Percentiles rank a stretch among this genome's conserved stretches.
Conservation (phyloP, 2,113 vertebrate species). For the Nibea coibor region DNA sequence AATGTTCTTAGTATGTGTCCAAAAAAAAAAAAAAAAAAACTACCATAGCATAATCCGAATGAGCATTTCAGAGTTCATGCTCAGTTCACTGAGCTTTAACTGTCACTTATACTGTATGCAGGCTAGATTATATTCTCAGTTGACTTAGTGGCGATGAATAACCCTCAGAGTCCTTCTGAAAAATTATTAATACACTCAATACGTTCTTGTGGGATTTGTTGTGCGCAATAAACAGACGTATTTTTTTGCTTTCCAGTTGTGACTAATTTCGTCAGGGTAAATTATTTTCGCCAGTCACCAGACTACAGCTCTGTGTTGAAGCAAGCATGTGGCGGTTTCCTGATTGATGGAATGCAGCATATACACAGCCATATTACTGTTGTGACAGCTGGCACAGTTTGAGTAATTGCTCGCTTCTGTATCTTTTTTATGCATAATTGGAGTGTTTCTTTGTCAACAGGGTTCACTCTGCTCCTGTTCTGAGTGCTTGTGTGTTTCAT, state of each 20-base stretch:
- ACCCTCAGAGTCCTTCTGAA: neutral
- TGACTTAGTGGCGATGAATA: neutral
- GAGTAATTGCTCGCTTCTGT: conserved; percentile 69
- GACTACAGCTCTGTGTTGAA: conserved; percentile 17
- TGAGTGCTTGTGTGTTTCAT: neutral
- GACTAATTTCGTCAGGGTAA: conserved; percentile 23
- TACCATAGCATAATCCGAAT: neutral
- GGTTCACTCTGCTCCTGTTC: conserved; percentile 37
- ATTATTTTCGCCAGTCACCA: conserved; percentile 46
- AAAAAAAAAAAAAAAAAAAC: too few relatives aligned
- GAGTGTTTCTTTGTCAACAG: conserved; percentile 61
- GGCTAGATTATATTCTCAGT: neutral
- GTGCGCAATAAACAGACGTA: conserved; percentile 23
- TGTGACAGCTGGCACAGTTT: conserved; percentile 71
- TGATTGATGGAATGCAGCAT: conserved; percentile 67
- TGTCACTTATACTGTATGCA: neutral
- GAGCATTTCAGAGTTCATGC: conserved; percentile 29
- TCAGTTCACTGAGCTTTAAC: conserved; percentile 13
- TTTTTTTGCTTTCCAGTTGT: conserved; percentile 12
- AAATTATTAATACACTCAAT: neutral
- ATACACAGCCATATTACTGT: conserved; percentile 59
- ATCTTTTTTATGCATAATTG: conserved; percentile 72
- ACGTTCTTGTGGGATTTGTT: neutral
- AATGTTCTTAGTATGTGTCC: too few relatives aligned
- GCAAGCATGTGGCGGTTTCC: conserved; percentile 50